A percentile compares a stretch with the other conserved stretches of the same genome.
These are phyloP conservation scores for Hydra vulgaris DNA, from an alignment of 30 jellyfish, hydroid and myxozoan species.

Conservation along the genomic window DNA sequence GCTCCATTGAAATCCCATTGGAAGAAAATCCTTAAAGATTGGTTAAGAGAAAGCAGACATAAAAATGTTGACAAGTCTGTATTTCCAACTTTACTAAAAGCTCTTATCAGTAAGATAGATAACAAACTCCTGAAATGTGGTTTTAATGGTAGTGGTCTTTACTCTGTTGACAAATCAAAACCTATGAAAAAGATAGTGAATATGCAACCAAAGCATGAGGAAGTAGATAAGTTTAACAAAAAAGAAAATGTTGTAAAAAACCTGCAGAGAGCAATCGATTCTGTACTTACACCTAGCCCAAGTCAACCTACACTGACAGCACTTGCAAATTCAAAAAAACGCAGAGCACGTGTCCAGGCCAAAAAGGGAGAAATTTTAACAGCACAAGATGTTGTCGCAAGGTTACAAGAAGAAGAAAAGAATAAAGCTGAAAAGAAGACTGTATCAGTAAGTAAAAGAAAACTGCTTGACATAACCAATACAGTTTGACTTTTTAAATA, in stretches of 20 bases:
- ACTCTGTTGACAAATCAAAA: slow-evolving; percentile 20
- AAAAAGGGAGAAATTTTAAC: not conserved
- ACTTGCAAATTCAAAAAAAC: slow-evolving; percentile 8
- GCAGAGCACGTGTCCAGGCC: not conserved
- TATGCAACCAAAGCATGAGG: not conserved
- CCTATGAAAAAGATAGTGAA: not conserved
- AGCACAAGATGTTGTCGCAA: not conserved
- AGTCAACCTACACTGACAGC: too few relatives aligned
- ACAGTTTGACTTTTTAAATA: not conserved
- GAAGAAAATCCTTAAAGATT: slow-evolving; percentile 12
- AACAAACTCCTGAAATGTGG: slow-evolving; percentile 5
- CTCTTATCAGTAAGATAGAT: slow-evolving; percentile 1
- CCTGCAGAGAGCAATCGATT: not conserved
- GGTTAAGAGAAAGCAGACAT: slow-evolving; percentile 22
- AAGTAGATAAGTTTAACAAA: not conserved
- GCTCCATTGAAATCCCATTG: slow-evolving; percentile 23
- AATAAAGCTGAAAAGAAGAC: not conserved
- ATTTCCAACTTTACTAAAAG: slow-evolving; percentile 12
- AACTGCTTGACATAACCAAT: not conserved
- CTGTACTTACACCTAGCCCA: too few relatives aligned
- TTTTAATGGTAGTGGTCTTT: slow-evolving; percentile 13
- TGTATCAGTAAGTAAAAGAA: not conserved
- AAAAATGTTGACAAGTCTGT: slow-evolving; percentile 15
- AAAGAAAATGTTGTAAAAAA: not conserved
- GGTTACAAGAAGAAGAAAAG: not conserved